These are phyloP conservation scores for Semicossyphus pulcher DNA, from an alignment of 2,113 vertebrate genomes.

Conservation along the genomic window DNA sequence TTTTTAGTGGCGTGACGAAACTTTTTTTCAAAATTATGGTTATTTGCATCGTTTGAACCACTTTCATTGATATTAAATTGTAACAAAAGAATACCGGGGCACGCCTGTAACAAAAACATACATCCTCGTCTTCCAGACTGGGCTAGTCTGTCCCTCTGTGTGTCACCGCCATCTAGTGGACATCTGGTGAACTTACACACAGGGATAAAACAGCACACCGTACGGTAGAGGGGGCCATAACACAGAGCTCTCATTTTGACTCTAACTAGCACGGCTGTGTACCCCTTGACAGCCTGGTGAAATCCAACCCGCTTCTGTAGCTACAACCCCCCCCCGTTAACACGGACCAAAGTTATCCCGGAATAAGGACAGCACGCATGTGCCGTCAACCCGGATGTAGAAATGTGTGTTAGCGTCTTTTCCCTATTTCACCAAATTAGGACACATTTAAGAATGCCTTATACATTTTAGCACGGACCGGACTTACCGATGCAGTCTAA, in stretches of 20 bases:
- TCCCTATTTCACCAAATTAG: constrained; percentile 48
- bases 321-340: constrained; percentile 64
- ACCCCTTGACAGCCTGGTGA: constrained; percentile 54
- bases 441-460: constrained; percentile 18
- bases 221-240: constrained; percentile 72
- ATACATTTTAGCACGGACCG: constrained; percentile 30
- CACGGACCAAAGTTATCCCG: constrained; percentile 91
- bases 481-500: constrained; percentile 19
- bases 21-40: neutral
- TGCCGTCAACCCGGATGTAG: constrained; percentile 91
- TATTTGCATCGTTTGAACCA: neutral
- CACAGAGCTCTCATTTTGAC: neutral
- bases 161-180: constrained; percentile 68
- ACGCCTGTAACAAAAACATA: constrained; percentile 11
- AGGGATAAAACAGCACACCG: accelerated
- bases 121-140: neutral
- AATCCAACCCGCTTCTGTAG: constrained; percentile 61
- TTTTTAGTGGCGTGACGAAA: neutral
- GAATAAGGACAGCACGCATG: constrained; percentile 91
- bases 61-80: neutral
- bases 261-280: constrained; percentile 48
- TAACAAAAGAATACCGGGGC: neutral
- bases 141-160: neutral
- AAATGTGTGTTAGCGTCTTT: constrained; percentile 42
- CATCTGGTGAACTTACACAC: neutral